phyloP scores from a whole-genome alignment of 2,797 vertebrate genomes.

The Ctenopoma multispine region DNA sequence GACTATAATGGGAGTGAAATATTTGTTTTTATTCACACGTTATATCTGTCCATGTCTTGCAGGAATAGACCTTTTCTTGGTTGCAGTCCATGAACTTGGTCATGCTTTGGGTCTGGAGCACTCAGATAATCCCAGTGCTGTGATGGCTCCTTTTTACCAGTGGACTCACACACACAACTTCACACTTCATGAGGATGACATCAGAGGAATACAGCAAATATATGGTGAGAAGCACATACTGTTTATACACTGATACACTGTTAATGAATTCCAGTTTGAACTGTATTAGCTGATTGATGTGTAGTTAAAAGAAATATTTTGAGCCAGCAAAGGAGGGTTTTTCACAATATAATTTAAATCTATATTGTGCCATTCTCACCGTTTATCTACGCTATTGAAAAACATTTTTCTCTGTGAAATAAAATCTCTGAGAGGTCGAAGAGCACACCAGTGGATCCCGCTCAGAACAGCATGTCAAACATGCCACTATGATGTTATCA shows the following conservation, averaged over 20 bases:
- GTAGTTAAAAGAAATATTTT: background rate
- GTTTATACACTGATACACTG: too few relatives aligned
- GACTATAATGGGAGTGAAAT: background rate
- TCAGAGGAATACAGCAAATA: constrained; percentile 92
- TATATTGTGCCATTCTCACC: background rate
- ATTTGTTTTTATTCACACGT: too few relatives aligned
- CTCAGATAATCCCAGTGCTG: constrained; percentile 91
- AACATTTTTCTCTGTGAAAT: background rate
- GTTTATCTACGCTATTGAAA: background rate
- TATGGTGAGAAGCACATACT: constrained; percentile 86
- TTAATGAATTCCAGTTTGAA: background rate
- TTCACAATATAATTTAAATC: background rate
- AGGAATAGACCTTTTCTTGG: constrained; percentile 95
- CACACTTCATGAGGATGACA: constrained; percentile 91
- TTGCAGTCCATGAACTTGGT: constrained; percentile 94
- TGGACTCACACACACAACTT: constrained; percentile 94
- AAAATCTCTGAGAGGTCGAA: background rate
- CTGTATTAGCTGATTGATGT: background rate
- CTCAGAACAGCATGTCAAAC: constrained; percentile 21
- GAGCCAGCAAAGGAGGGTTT: background rate
- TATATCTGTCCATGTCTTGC: background rate
- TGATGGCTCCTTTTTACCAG: constrained; percentile 97
- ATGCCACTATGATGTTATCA: constrained; percentile 50
- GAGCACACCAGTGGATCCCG: background rate
- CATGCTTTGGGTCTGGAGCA: constrained; percentile 95